Conservation (phyloP, 2,888 invertebrate species). For the Leptopilina syphax region DNA sequence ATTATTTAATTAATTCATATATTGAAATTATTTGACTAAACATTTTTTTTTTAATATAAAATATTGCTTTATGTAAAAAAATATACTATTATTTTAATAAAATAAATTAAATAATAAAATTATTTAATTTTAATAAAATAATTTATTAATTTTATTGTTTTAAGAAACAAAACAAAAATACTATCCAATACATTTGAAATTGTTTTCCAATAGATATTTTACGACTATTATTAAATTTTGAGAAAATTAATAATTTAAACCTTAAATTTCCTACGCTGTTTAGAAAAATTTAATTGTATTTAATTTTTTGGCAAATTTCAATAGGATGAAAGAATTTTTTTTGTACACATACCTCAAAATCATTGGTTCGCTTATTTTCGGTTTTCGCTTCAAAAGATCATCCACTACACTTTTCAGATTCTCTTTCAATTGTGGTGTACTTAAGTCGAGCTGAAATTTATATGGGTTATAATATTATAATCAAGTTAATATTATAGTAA, state of each 20-base stretch:
- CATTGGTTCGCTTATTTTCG: conserved; percentile 84
- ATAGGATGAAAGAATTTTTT: too few relatives aligned
- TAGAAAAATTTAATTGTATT: too few relatives aligned
- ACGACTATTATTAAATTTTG: conserved; percentile 17
- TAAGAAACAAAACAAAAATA: too few relatives aligned
- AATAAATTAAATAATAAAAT: too few relatives aligned
- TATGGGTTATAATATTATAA: not conserved
- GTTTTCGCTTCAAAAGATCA: conserved; percentile 82
- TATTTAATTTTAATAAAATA: too few relatives aligned
- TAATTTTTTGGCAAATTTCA: not conserved
- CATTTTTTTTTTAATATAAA: conserved; percentile 25
- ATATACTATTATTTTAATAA: too few relatives aligned
- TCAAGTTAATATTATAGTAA: not conserved
- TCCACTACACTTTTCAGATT: conserved; percentile 84
- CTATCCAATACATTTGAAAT: too few relatives aligned
- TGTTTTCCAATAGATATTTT: too few relatives aligned
- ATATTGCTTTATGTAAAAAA: not conserved
- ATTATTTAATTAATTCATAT: too few relatives aligned
- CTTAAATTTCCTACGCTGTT: too few relatives aligned
- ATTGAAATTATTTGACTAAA: too few relatives aligned
- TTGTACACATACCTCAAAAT: conserved; percentile 80
- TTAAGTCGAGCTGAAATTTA: conserved; percentile 84
- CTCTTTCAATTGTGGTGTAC: conserved; percentile 82
- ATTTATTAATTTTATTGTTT: too few relatives aligned
- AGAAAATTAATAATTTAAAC: conserved; percentile 27